These are phyloP conservation scores for Atopsyche davidsoni DNA, from an alignment of 1,140 invertebrate species.

Conservation along the genomic window DNA sequence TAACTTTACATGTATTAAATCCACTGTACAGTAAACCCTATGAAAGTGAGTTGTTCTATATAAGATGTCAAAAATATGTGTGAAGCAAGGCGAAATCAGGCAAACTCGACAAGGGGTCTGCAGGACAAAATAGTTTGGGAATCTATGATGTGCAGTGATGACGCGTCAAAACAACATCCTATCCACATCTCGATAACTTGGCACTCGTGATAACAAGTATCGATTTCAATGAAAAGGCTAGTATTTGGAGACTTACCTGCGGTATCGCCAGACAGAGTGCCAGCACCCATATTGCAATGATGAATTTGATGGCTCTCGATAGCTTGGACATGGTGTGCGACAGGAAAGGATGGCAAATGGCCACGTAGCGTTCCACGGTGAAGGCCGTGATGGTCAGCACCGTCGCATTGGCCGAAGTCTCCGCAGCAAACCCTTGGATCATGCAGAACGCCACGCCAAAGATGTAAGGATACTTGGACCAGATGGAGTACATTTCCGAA, in stretches of 20 bases:
- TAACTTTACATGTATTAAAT: no score
- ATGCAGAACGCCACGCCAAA: constrained; percentile 85
- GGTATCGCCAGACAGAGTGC: constrained; percentile 73
- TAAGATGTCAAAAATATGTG: no score
- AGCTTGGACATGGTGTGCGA: constrained; percentile 81
- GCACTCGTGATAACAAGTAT: no score
- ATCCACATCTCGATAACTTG: no score
- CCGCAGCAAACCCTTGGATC: constrained; percentile 74
- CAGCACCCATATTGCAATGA: constrained; percentile 65
- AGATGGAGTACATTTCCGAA: constrained; percentile 81
- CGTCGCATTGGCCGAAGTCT: constrained; percentile 89
- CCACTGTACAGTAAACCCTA: no score
- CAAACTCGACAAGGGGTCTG: no score
- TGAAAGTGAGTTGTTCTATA: no score
- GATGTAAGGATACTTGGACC: constrained; percentile 80
- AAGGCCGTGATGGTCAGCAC: constrained; percentile 81
- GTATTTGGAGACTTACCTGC: constrained; percentile 43
- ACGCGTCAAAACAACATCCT: no score
- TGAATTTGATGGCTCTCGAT: constrained; percentile 66
- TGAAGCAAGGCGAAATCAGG: no score
- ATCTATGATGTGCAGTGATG: no score
- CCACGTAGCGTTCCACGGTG: constrained; percentile 73
- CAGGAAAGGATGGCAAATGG: constrained; percentile 69
- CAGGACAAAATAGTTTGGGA: no score
- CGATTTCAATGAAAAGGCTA: neutral